Percentiles rank a stretch among this genome's conserved stretches.
Conservation (phyloP, 53 echinoderm and acorn worm species). For the Arbacia lixula region DNA sequence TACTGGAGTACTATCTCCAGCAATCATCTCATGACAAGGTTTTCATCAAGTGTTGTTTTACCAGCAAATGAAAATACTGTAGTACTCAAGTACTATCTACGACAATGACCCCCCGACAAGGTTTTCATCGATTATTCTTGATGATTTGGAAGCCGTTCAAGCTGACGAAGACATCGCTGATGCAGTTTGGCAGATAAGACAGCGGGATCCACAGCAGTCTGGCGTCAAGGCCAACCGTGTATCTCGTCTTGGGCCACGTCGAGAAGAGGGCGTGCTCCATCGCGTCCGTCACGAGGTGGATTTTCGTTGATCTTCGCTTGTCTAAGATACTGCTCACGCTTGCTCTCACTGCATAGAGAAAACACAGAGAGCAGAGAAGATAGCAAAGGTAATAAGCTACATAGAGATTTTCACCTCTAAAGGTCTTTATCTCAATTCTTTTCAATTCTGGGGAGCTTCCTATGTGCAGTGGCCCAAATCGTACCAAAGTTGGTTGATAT, state of each 20-base stretch:
- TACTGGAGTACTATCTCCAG: no score
- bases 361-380: background rate
- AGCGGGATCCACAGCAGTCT: constrained; percentile 62
- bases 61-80: background rate
- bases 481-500: no score
- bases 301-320: constrained; percentile 47
- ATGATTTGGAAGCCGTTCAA: constrained; percentile 32
- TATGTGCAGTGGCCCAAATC: no score
- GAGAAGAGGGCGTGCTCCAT: constrained; percentile 68
- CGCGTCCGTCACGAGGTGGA: constrained; percentile 57
- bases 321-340: constrained; percentile 31
- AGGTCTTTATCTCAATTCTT: no score
- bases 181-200: constrained; percentile 55
- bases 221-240: constrained; percentile 67
- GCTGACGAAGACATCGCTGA: constrained; percentile 44
- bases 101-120: no score
- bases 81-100: no score
- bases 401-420: no score
- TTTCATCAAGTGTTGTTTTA: background rate
- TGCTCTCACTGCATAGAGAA: constrained; percentile 29
- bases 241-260: constrained; percentile 63
- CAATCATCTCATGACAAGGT: background rate
- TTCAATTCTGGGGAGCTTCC: no score
- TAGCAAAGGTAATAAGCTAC: background rate
- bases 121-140: constrained; percentile 36